Evolutionary conservation across 2,113 vertebrate genomes (phyloP), one percentile per base, ranked within the genome.

Genomic region (Nipponia nippon): DNA sequence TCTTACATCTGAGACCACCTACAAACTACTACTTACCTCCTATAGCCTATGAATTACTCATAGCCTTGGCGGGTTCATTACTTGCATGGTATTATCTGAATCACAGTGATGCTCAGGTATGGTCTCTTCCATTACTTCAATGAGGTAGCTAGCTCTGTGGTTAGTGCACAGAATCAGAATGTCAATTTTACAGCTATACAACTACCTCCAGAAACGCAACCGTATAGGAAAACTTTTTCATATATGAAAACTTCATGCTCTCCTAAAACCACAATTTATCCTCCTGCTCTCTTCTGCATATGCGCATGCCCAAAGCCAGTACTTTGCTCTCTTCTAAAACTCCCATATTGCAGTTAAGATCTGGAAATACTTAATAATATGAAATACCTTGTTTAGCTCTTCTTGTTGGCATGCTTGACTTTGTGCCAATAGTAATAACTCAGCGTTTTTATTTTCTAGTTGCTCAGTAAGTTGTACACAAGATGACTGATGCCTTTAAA

Each of bases 321-420:
- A 70, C 6, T 75, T 14, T 21, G 20, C n/a, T 59, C 16, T 63
- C 34, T 59, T 40, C 50, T 16, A 55, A 53, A 93, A 94, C 47
- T 87, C 11, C 42, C 18, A 16, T 23, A 23, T 13, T 81, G 50
- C 30, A 70, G 23, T 44, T 78, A 65, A 89, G 59, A 67, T 52
- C 76, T 47, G 29, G 63, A 95, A 96, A 89, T 58, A 59, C 19
- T 58, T 59, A 32, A 62, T n/a, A 2, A 46, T 19, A 77, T 26
- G 12, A 94, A 89, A 70, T 98, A 98, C 98, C 98, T 98, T 97
- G 9, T 87, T 96, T 75, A 95, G 72, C 52, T 97, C 94, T 90
- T 97, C 96, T 76, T 5, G 85, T 65, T 97, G 97, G 87, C 42
- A 40, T 82, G 93, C 62, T 84, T 85, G 95, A 63, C 94, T 91